A percentile compares a stretch with the other conserved stretches of the same genome.
phyloP scores from a whole-genome alignment of 92 coral and sea anemone species.

The Plumapathes pennacea region DNA sequence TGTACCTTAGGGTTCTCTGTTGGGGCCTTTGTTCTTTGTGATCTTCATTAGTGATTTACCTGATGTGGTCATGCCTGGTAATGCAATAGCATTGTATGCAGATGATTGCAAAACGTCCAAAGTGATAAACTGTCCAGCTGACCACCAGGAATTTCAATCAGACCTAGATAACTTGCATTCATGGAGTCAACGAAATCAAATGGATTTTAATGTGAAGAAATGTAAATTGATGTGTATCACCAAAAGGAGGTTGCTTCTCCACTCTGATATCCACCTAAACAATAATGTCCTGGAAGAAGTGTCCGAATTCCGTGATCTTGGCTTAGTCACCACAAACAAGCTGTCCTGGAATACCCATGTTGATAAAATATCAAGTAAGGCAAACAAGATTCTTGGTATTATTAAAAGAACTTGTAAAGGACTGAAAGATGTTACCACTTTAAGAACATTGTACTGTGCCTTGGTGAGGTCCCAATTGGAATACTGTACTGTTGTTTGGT shows the following conservation, averaged over 20 bases:
- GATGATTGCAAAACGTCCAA: conserved; percentile 16
- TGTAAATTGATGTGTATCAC: conserved; percentile 20
- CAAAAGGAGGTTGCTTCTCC: conserved; percentile 3
- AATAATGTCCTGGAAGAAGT: conserved; percentile 10
- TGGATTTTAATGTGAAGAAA: conserved; percentile 15
- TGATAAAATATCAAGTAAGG: conserved; percentile 18
- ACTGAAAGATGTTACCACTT: conserved; percentile 14
- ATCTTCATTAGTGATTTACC: conserved; percentile 14
- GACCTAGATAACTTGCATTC: background rate
- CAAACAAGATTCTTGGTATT: conserved; percentile 22
- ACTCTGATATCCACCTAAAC: conserved; percentile 7
- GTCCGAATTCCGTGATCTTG: conserved; percentile 4
- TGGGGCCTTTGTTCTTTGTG: conserved; percentile 1
- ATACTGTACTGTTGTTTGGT: conserved; percentile 25
- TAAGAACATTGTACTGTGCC: conserved; percentile 21
- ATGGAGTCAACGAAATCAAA: background rate
- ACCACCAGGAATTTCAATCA: conserved; percentile 4
- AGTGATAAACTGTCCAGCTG: background rate
- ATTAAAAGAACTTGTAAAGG: conserved; percentile 20
- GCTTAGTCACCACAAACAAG: conserved; percentile 5
- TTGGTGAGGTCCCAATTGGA: conserved; percentile 21
- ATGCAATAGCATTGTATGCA: conserved; percentile 12
- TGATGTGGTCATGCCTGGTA: conserved; percentile 11
- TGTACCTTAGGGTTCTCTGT: conserved; percentile 28
- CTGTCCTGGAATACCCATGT: conserved; percentile 37